Conservation (phyloP, 2,113 vertebrate species). For the Epinephelus cyanopodus region DNA sequence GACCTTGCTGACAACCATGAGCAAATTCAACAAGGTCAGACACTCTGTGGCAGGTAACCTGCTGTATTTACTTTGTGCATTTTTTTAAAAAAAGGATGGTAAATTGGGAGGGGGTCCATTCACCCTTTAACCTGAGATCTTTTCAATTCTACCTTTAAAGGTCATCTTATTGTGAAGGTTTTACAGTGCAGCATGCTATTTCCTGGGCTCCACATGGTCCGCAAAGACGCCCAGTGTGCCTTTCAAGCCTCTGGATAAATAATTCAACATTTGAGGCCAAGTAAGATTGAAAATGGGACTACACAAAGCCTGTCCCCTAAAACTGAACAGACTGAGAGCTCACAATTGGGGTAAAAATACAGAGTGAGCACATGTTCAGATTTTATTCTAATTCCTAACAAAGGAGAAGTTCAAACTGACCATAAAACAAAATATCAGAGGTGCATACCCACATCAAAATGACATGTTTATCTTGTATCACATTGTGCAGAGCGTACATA, state of each 20-base stretch:
- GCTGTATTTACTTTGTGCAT: not conserved
- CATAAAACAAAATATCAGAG: not conserved
- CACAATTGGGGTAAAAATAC: not conserved
- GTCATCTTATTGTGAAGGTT: conserved; percentile 56
- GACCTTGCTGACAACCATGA: not conserved
- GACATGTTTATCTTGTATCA: not conserved
- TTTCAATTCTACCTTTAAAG: conserved; percentile 48
- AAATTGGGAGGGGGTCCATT: conserved; percentile 3
- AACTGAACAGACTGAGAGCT: conserved; percentile 18
- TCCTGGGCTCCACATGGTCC: conserved; percentile 31
- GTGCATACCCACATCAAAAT: not conserved
- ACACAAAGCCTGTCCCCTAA: conserved; percentile 3
- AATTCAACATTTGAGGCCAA: conserved; percentile 60
- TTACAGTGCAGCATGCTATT: conserved; percentile 31
- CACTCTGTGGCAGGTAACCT: not conserved
- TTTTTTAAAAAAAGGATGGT: conserved; percentile 9
- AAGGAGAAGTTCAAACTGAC: not conserved
- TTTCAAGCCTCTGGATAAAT: conserved; percentile 70
- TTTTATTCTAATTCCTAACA: not conserved
- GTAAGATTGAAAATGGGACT: conserved; percentile 41
- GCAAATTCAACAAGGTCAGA: conserved; percentile 17
- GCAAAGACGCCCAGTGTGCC: conserved; percentile 42
- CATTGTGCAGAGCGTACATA: conserved; percentile 57
- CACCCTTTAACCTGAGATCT: conserved; percentile 28
- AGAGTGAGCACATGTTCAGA: not conserved